These are phyloP conservation scores for Oxystoma pomonae DNA, from an alignment of 2,888 invertebrate species.

Conservation along the genomic window DNA sequence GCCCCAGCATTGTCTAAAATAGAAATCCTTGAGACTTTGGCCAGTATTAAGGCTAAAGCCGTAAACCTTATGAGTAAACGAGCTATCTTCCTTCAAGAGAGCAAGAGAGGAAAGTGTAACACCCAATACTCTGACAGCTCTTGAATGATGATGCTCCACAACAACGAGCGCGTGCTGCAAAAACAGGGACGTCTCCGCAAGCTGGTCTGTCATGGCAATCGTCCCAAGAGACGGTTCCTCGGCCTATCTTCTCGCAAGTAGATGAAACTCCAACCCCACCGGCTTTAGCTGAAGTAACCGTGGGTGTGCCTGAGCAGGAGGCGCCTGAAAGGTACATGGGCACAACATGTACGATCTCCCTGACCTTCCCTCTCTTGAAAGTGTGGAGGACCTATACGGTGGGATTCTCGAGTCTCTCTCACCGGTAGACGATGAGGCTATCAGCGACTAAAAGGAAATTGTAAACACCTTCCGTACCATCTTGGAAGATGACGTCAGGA, in stretches of 20 bases:
- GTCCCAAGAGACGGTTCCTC: background rate
- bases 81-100: background rate
- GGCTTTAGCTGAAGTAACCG: no score
- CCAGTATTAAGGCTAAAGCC: background rate
- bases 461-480: slow-evolving; percentile 3
- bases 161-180: background rate
- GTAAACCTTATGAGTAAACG: slow-evolving; percentile 17
- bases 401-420: slow-evolving; percentile 9
- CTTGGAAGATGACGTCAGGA: slow-evolving; percentile 5
- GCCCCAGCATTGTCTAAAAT: background rate
- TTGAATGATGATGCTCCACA: background rate
- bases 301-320: no score
- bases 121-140: background rate
- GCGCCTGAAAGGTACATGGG: no score
- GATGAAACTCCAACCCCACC: background rate
- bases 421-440: slow-evolving; percentile 1
- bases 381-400: slow-evolving; percentile 4
- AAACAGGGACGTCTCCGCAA: background rate
- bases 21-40: background rate
- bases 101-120: background rate
- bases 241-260: background rate
- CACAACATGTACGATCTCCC: background rate
- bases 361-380: slow-evolving; percentile 3
- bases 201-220: background rate
- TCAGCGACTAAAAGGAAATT: background rate